Conservation (phyloP, 2,888 invertebrate genomes). For the Bedellia somnulentella region DNA sequence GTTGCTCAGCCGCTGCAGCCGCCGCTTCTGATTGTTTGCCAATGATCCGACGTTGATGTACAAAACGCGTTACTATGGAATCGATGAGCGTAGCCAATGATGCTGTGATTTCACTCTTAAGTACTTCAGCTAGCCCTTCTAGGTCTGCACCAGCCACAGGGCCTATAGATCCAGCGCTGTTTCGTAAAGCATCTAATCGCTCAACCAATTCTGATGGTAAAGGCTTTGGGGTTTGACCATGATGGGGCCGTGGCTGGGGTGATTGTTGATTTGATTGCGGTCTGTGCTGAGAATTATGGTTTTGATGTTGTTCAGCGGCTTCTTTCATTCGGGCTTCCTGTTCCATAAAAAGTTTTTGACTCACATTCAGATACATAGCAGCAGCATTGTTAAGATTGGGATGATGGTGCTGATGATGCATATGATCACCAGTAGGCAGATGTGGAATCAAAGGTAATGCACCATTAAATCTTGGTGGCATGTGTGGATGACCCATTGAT, state of each 20-base stretch:
- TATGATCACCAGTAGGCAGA: conserved; percentile 51
- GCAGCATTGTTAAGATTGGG: conserved; percentile 65
- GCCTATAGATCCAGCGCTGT: conserved; percentile 66
- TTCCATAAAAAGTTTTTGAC: conserved; percentile 78
- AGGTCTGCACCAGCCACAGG: conserved; percentile 78
- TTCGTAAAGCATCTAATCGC: conserved; percentile 75
- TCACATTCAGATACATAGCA: conserved; percentile 76
- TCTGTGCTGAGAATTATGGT: conserved; percentile 59
- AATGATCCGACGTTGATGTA: conserved; percentile 75
- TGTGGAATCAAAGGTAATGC: conserved; percentile 60
- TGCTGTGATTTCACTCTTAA: conserved; percentile 87
- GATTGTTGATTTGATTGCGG: conserved; percentile 63
- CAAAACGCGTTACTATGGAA: conserved; percentile 82
- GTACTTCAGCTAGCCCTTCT: conserved; percentile 85
- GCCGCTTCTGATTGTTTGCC: conserved; percentile 80
- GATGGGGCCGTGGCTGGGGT: conserved; percentile 48
- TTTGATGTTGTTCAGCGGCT: conserved; percentile 60
- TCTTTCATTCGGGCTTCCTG: conserved; percentile 76
- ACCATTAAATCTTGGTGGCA: conserved; percentile 64
- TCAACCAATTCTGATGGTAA: conserved; percentile 74
- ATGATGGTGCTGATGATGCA: conserved; percentile 57
- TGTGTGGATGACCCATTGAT: conserved; percentile 52
- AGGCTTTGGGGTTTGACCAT: conserved; percentile 46
- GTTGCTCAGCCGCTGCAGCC: conserved; percentile 78
- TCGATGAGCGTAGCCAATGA: conserved; percentile 85